phyloP scores from a whole-genome alignment of 1,140 invertebrate species.

The Drosophila fuyamai region DNA sequence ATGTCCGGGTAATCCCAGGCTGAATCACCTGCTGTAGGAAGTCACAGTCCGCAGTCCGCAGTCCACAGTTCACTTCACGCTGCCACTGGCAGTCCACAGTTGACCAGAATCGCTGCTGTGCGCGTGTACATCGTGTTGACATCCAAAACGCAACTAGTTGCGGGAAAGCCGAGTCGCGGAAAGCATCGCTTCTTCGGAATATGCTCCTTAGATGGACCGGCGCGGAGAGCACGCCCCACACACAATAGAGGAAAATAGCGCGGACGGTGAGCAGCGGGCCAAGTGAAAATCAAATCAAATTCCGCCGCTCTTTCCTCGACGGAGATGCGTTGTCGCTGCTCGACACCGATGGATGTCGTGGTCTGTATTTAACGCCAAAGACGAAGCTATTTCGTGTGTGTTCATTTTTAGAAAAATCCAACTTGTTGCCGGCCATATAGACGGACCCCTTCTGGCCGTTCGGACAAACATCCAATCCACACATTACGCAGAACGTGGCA shows the following conservation, averaged over 20 bases:
- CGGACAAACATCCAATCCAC: slow-evolving; percentile 26
- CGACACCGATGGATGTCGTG: slow-evolving; percentile 41
- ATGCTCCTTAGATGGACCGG: slow-evolving; percentile 84
- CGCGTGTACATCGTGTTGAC: slow-evolving; percentile 82
- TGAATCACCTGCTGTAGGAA: slow-evolving; percentile 1
- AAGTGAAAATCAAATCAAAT: slow-evolving; percentile 79
- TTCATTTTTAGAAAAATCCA: slow-evolving; percentile 83
- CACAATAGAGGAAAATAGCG: slow-evolving; percentile 70
- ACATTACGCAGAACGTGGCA: slow-evolving; percentile 20
- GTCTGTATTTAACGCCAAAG: slow-evolving; percentile 77
- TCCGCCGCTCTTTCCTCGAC: slow-evolving; percentile 68
- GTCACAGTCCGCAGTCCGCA: neutral
- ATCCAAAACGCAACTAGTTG: slow-evolving; percentile 85
- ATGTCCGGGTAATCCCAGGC: neutral
- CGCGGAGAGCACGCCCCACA: slow-evolving; percentile 61
- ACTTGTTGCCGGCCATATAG: slow-evolving; percentile 80
- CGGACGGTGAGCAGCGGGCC: slow-evolving; percentile 26
- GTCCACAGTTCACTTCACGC: slow-evolving; percentile 17
- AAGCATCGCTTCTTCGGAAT: slow-evolving; percentile 78
- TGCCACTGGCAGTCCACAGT: slow-evolving; percentile 24
- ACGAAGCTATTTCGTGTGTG: slow-evolving; percentile 80
- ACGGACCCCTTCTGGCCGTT: slow-evolving; percentile 17
- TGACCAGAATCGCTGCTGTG: slow-evolving; percentile 51
- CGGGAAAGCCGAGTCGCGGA: slow-evolving; percentile 70
- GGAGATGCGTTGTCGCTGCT: slow-evolving; percentile 62